Percentiles rank a stretch among this genome's conserved stretches.
Conservation (phyloP, 2,113 vertebrate genomes). For the Polypterus senegalus region DNA sequence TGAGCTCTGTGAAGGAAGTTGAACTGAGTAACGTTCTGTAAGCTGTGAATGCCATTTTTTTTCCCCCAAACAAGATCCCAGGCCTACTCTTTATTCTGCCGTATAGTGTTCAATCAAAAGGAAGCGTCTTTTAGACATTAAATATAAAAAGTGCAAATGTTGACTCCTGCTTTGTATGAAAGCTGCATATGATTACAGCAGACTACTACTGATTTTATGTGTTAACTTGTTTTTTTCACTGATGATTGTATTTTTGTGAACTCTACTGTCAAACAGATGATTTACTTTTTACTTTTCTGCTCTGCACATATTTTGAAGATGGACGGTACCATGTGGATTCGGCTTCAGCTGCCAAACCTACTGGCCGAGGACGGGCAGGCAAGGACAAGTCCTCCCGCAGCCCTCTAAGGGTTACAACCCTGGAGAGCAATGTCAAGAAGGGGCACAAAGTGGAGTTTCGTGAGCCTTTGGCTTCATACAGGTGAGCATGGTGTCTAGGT, state of each 20-base stretch:
- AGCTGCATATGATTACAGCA: too few species aligned
- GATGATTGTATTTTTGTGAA: neutral
- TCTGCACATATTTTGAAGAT: slow-evolving; percentile 32
- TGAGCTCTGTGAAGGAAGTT: slow-evolving; percentile 28
- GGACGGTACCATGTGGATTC: slow-evolving; percentile 34
- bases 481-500: slow-evolving; percentile 37
- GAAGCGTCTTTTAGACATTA: too few species aligned
- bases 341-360: slow-evolving; percentile 41
- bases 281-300: neutral
- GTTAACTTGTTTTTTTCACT: neutral
- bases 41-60: too few species aligned
- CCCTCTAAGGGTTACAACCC: slow-evolving; percentile 72
- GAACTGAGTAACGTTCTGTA: too few species aligned
- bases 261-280: neutral
- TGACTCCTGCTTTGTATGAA: too few species aligned
- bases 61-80: too few species aligned
- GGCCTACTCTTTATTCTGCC: too few species aligned
- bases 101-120: too few species aligned
- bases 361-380: slow-evolving; percentile 40
- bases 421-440: slow-evolving; percentile 75
- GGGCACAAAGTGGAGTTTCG: slow-evolving; percentile 64
- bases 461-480: slow-evolving; percentile 72
- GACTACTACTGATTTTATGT: neutral
- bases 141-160: too few species aligned
- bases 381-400: slow-evolving; percentile 76